Evolutionary conservation across 2,797 vertebrate genomes (phyloP), one percentile per base, ranked within the genome.

Genomic region (Chaetodon trifasciatus): DNA sequence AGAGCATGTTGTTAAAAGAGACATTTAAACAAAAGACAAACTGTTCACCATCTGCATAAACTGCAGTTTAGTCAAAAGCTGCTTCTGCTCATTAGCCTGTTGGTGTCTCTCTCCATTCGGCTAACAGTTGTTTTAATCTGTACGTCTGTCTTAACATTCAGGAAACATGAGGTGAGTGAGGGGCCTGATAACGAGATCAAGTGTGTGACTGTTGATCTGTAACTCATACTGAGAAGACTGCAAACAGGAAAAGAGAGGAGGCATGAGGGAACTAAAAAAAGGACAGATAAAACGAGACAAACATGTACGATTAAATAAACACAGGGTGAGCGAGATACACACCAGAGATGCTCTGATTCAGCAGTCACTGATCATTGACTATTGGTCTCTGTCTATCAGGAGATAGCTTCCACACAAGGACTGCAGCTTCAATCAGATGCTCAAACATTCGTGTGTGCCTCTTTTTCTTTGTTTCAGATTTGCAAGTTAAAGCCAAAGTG

Each of bases 331-430:
- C 3, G 7, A 77, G 46, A 61, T 8, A 35, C 11, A 52, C 21
- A 57, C n/a, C n/a, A 63, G 21, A 56, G 28, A 19, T 13, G 19
- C 7, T 23, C 72, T 79, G 78, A 82, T 74, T 84, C 82, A 80
- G 82, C 66, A 73, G 49, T 73, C 63, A 35, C 24, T 32, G 6
- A 76, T 79, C 16, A 92, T 73, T 68, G 87, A 88, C 72, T 78
- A 85, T 84, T 71, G 78, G 9, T 55, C 23, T 24, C 0, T 2
- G 23, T 49, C 82, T 56, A 88, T 88, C 87, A 81, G 55, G 40
- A 15, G 39, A 76, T 15, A 23, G 61, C 21, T 21, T 21, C 52
- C 17, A 61, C 60, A 76, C 71, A 69, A 55, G 50, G 39, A 73
- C 23, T 24, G 21, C 17, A 58, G 7, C 47, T 74, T 83, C 13